A percentile compares a stretch with the other conserved stretches of the same genome.
Conservation (phyloP, 1,140 invertebrate genomes). For the Agrilus planipennis region DNA sequence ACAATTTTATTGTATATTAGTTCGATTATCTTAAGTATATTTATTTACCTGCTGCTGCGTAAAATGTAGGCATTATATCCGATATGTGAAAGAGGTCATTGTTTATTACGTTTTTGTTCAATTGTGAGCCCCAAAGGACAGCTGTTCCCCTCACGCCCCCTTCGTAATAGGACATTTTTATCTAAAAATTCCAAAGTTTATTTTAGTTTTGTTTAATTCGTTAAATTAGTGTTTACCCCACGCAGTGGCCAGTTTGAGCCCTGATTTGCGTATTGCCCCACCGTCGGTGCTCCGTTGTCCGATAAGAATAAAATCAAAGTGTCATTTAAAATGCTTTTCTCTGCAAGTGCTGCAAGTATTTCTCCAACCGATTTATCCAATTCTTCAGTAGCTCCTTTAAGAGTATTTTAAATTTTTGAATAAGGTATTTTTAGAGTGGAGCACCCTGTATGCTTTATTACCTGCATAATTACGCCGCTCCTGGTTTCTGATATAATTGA, state of each 20-base stretch:
- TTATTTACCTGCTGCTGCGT: constrained; percentile 55
- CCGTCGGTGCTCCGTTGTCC: constrained; percentile 73
- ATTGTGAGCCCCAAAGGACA: constrained; percentile 49
- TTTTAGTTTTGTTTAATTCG: too few relatives aligned
- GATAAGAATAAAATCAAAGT: constrained; percentile 61
- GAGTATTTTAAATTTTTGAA: too few relatives aligned
- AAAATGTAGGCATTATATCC: constrained; percentile 83
- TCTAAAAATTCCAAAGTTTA: too few relatives aligned
- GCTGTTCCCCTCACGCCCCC: constrained; percentile 69
- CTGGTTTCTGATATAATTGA: constrained; percentile 59
- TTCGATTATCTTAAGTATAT: too few relatives aligned
- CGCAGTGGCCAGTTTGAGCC: constrained; percentile 81
- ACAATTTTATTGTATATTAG: too few relatives aligned
- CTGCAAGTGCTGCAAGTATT: constrained; percentile 53
- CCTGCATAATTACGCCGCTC: constrained; percentile 67
- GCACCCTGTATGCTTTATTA: too few relatives aligned
- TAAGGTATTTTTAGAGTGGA: too few relatives aligned
- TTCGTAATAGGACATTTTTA: constrained; percentile 69
- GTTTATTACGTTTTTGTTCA: constrained; percentile 44
- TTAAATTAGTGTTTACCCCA: too few relatives aligned
- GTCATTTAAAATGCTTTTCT: constrained; percentile 53
- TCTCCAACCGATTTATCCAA: constrained; percentile 74
- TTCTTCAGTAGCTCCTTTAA: too few relatives aligned
- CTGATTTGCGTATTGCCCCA: constrained; percentile 54
- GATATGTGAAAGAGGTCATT: constrained; percentile 63